These are phyloP conservation scores for Calcarius lapponicus DNA, from an alignment of 2,797 vertebrate species.

Conservation along the genomic window DNA sequence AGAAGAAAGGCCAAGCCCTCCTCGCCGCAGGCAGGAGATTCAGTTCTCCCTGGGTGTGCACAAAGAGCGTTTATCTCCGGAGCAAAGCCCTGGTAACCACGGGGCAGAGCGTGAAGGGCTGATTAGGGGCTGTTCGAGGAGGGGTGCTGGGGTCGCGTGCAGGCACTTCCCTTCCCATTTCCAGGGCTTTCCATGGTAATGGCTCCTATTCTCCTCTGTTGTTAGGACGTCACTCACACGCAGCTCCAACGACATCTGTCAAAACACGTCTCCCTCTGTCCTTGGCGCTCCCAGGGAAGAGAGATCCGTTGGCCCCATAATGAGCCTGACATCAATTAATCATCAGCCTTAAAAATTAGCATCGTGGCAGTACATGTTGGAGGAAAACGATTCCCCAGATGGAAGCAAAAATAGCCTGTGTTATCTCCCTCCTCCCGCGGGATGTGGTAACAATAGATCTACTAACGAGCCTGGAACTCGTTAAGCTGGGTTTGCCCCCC, in stretches of 20 bases:
- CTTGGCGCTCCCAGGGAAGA: constrained; percentile 13
- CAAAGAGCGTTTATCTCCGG: not conserved
- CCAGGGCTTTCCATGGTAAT: constrained; percentile 38
- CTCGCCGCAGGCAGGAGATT: not conserved
- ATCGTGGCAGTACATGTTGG: not conserved
- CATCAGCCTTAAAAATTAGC: constrained; percentile 57
- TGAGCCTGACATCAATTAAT: constrained; percentile 68
- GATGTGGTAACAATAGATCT: constrained; percentile 34
- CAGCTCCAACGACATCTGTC: constrained; percentile 46
- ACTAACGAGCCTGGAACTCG: not conserved
- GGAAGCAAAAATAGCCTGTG: constrained; percentile 51
- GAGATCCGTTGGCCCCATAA: constrained; percentile 19
- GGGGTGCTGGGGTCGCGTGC: not conserved
- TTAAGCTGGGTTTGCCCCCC: not conserved
- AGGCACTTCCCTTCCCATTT: constrained; percentile 49
- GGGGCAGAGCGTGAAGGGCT: constrained; percentile 40
- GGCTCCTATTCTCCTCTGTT: not conserved
- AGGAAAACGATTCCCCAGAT: constrained; percentile 55
- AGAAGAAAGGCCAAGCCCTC: constrained; percentile 25
- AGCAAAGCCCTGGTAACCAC: constrained; percentile 15
- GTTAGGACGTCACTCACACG: constrained; percentile 21
- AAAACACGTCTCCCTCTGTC: constrained; percentile 24
- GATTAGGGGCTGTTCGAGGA: not conserved
- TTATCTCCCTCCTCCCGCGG: not conserved
- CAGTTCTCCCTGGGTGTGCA: not conserved